Evolutionary conservation across 2,113 vertebrate species (phyloP).

Genomic region (Phodopus roborovskii): DNA sequence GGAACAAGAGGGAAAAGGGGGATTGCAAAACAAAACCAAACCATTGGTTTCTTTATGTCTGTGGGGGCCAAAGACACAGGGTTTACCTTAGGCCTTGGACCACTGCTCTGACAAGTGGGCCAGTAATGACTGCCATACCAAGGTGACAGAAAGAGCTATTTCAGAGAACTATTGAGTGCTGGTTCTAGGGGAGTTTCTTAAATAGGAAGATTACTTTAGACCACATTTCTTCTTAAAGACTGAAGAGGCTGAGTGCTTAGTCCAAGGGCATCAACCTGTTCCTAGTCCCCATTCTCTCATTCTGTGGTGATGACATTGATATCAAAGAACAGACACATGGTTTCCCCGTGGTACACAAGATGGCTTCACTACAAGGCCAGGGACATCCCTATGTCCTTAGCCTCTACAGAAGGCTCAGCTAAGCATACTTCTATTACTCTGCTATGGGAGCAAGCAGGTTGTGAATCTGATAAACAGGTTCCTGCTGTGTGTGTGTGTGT

Average conservation of each 20-base stretch:
- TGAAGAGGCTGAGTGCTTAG: background rate
- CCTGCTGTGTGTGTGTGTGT: background rate
- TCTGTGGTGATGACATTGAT: background rate
- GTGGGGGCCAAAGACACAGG: background rate
- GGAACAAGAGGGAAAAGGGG: background rate
- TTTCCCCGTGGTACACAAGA: background rate
- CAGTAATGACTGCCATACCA: background rate
- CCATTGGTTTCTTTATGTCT: background rate
- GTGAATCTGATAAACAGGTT: conserved; percentile 70
- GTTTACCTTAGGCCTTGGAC: background rate
- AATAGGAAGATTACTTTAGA: background rate
- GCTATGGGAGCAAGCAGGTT: conserved; percentile 40
- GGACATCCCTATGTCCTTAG: background rate
- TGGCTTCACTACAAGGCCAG: background rate
- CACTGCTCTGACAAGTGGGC: background rate
- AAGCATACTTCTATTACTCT: background rate
- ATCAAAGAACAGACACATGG: background rate
- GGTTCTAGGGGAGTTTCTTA: background rate
- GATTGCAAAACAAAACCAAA: background rate
- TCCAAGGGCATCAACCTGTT: background rate
- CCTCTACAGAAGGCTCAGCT: background rate
- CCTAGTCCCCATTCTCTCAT: background rate
- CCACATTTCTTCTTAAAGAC: background rate
- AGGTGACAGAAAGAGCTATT: background rate
- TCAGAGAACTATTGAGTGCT: background rate